Base-by-base conservation (phyloP, 2,113 vertebrate genomes). In the Cavia aperea region DNA sequence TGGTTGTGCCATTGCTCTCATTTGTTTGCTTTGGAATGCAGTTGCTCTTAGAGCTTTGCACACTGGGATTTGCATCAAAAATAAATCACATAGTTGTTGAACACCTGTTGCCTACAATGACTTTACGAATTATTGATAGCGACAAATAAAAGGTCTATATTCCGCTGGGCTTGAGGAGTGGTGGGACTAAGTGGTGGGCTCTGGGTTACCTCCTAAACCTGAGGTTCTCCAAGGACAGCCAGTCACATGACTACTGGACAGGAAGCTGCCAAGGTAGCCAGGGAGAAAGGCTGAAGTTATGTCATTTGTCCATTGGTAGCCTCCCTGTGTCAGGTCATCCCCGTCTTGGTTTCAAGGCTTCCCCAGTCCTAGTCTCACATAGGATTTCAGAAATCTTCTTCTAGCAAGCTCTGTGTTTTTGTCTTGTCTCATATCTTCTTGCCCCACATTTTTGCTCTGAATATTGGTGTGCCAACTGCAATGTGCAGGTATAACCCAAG, bases 11-110 rank as follows among this genome's bases (percentile, higher is more conserved):
- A 60, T n/a, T 87, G 65, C 56, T 85, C 73, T 91, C 86, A 39
- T 77, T 94, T 56, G 81, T 90, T 90, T 79, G 56, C 81, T 26
- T 86, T 89, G 88, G 88, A 94, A 94, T 84, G 51, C 2, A 89
- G 63, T 68, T 93, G n/a, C 72, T 94, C 60, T 86, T 82, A n/a
- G 78, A 82, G 65, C 72, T 91, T 62, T 83, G 58, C 56, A 88
- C 73, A 94, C 68, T n/a, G 46, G 18, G 19, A 62, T 62, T 43
- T 78, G 85, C 36, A 36, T 63, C 66, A 49, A 58, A 16, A 66
- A 4, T 54, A 62, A 66, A 39, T 81, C 56, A 46, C n/a, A 9
- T 26, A 70, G 23, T 89, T 36, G 78, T 1, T 68, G 70, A 83
- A 58, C 31, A 49, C 56, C 86, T 81, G 43, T 75, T 58, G 33